Evolutionary conservation across 2,888 invertebrate species (phyloP).

Genomic region (Diplazon laetatorius): DNA sequence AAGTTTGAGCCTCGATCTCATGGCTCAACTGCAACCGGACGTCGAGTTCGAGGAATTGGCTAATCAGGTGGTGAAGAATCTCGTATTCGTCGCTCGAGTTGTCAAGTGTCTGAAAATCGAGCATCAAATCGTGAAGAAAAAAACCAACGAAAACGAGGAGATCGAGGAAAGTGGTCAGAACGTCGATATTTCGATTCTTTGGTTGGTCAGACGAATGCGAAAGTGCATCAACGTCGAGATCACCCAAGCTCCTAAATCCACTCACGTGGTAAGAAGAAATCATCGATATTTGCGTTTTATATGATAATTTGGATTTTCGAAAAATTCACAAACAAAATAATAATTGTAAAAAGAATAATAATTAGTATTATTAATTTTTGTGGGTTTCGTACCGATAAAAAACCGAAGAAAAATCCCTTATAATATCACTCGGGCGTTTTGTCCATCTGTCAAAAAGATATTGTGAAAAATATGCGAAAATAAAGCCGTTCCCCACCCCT

Average conservation of each 20-base stretch:
- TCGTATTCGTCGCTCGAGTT: constrained; percentile 88
- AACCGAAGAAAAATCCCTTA: too few relatives aligned
- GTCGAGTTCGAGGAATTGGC: constrained; percentile 88
- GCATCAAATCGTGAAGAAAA: constrained; percentile 64
- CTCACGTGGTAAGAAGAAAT: constrained; percentile 88
- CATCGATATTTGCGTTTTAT: constrained; percentile 1
- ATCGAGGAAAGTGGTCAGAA: constrained; percentile 66
- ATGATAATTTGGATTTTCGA: too few relatives aligned
- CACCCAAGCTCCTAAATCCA: constrained; percentile 87
- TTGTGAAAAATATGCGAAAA: too few relatives aligned
- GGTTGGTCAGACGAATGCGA: constrained; percentile 90
- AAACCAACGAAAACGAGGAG: constrained; percentile 48
- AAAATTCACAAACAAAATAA: not conserved
- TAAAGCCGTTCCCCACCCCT: too few relatives aligned
- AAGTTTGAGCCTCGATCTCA: constrained; percentile 89
- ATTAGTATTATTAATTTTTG: too few relatives aligned
- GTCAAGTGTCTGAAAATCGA: constrained; percentile 83
- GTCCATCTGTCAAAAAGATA: too few relatives aligned
- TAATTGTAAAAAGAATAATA: too few relatives aligned
- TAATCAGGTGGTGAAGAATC: constrained; percentile 89
- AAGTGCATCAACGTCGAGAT: constrained; percentile 92
- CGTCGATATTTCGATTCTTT: constrained; percentile 86
- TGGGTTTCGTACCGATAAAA: too few relatives aligned
- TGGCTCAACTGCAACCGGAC: constrained; percentile 88
- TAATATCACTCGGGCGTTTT: too few relatives aligned